A percentile compares a stretch with the other conserved stretches of the same genome.
Evolutionary conservation across 2,888 invertebrate species (phyloP).

Genomic region (Erebia palarica): DNA sequence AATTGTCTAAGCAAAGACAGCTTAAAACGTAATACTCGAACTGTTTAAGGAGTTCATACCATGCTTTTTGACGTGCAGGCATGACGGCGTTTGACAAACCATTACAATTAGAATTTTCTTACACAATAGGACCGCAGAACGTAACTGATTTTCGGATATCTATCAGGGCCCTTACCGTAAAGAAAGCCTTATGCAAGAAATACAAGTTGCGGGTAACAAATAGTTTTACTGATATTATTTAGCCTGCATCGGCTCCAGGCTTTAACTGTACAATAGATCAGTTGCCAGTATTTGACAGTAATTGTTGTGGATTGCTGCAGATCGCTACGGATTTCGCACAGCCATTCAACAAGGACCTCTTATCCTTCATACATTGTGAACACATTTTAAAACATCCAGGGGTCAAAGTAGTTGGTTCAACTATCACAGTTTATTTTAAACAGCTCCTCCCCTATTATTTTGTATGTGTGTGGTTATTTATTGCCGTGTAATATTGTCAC

Average conservation of each 20-base stretch:
- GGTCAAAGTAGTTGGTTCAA: slow-evolving; percentile 21
- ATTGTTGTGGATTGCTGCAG: slow-evolving; percentile 65
- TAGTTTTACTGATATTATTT: slow-evolving; percentile 31
- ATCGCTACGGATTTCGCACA: slow-evolving; percentile 39
- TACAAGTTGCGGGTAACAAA: background rate
- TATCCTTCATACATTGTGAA: slow-evolving; percentile 21
- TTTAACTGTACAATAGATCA: slow-evolving; percentile 62
- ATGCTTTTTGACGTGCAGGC: too few relatives aligned
- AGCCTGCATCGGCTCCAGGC: slow-evolving; percentile 46
- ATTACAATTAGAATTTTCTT: too few relatives aligned
- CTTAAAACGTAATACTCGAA: too few relatives aligned
- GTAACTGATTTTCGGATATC: too few relatives aligned
- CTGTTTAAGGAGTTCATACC: too few relatives aligned
- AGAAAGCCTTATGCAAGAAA: background rate
- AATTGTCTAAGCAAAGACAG: too few relatives aligned
- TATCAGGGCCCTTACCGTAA: background rate
- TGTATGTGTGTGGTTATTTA: slow-evolving; percentile 29
- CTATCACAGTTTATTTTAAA: slow-evolving; percentile 28
- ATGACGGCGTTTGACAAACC: too few relatives aligned
- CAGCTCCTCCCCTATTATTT: slow-evolving; percentile 23
- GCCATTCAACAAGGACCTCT: slow-evolving; percentile 32
- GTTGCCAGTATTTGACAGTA: slow-evolving; percentile 75
- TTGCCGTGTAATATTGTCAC: slow-evolving; percentile 30
- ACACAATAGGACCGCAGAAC: too few relatives aligned
- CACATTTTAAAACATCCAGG: slow-evolving; percentile 4